Evolutionary conservation across 2,113 vertebrate genomes (phyloP), one percentile per base, ranked within the genome.

Genomic region (Eublepharis macularius): DNA sequence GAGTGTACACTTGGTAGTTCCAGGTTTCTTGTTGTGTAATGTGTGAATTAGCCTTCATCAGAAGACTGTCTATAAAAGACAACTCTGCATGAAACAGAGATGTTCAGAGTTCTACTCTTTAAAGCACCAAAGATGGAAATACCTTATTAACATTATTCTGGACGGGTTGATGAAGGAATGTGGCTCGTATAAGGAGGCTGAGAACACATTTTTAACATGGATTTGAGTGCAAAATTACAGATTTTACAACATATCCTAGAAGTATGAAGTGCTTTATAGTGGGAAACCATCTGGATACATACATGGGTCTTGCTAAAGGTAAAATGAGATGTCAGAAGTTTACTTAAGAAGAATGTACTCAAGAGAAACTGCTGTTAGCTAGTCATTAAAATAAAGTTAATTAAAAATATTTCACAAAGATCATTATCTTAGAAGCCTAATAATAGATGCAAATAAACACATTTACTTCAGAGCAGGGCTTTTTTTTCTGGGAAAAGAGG

Each of bases 371-470:
- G 60, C 60, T 63, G 36, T 78, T 78, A 70, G 77, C 16, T 78
- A 36, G 47, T n/a, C n/a, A n/a, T n/a, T n/a, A n/a, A n/a, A n/a
- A n/a, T n/a, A n/a, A n/a, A n/a, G n/a, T n/a, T n/a, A n/a, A n/a
- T n/a, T n/a, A n/a, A n/a, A n/a, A n/a, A n/a, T n/a, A n/a, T n/a
- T n/a, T n/a, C 47, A 34, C 24, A 65, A 2, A 21, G n/a, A 41
- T 73, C 54, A 69, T 73, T 85, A 32, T 73, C 76, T 80, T 76
- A 80, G 32, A 65, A 73, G 84, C 83, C 66, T 63, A 80, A 80
- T 36, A 85, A 73, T n/a, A 84, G 63, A 47, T 70, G 76, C 51
- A 72, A 45, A 73, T 41, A 51, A 80, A 32, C 68, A 74, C 2
- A 60, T 82, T 82, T 73, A 47, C 76, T 80, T 85, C 21, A n/a